phyloP scores from a whole-genome alignment of 2,888 invertebrate genomes.

The Charanyca ferruginea region DNA sequence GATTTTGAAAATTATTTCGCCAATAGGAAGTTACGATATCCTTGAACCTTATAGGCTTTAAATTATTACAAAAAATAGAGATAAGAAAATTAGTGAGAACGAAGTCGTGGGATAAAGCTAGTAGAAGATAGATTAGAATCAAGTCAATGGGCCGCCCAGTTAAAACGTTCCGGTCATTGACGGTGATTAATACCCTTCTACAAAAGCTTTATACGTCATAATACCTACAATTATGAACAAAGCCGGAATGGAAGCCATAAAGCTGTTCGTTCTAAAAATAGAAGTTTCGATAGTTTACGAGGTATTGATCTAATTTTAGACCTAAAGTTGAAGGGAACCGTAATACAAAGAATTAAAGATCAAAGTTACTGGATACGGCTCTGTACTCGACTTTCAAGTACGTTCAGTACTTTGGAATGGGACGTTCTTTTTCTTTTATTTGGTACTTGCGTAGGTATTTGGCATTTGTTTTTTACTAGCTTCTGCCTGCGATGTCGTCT shows the following conservation, averaged over 20 bases:
- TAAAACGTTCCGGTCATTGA: not conserved
- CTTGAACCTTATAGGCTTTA: too few species aligned
- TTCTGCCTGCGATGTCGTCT: too few species aligned
- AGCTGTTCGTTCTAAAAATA: constrained; percentile 47
- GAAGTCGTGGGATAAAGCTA: too few species aligned
- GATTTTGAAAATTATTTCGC: too few species aligned
- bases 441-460: not conserved
- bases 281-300: constrained; percentile 36
- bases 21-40: too few species aligned
- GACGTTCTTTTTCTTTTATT: not conserved
- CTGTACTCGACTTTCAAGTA: not conserved
- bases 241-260: constrained; percentile 8
- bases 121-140: too few species aligned
- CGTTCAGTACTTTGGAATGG: not conserved
- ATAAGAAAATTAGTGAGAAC: too few species aligned
- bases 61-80: too few species aligned
- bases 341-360: not conserved
- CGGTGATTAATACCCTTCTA: constrained; percentile 2
- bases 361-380: constrained; percentile 23
- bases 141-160: too few species aligned
- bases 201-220: constrained; percentile 1
- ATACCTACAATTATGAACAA: constrained; percentile 15
- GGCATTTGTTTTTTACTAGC: not conserved
- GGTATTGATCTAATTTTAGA: constrained; percentile 48
- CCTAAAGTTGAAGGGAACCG: constrained; percentile 22